Evolutionary conservation across 2,797 vertebrate genomes (phyloP), one percentile per base, ranked within the genome.

Genomic region (Hypotaenidia okinawae): DNA sequence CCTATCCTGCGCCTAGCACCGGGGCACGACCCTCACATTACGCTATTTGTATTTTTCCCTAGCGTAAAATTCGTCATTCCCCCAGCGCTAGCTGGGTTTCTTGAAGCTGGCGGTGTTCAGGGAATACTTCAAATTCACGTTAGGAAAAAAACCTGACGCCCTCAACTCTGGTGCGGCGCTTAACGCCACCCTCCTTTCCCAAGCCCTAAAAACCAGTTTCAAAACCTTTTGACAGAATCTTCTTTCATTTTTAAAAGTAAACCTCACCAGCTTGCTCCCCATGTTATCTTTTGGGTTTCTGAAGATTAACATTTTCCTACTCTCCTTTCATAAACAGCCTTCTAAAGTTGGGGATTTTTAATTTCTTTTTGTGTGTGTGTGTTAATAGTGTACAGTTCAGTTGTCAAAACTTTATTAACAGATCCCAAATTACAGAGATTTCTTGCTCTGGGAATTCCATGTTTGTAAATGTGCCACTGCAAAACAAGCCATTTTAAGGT

Each of bases 341-440:
- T 59, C 62, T 52, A 11, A 83, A 59, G 86, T 72, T 52, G 51
- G 47, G 47, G 47, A 23, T 28, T 28, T 52, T 25, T 62, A 13
- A 8, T 51, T 90, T 69, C 17, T 45, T 78, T 51, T 76, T 51
- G 30, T 87, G 15, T 17, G 24, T 64, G 30, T 55, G 33, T 64
- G 6, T 72, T 54, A 62, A 67, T 25, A 24, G 51, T 10, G 49
- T 16, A 28, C 21, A 32, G 32, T 79, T 92, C 70, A 77, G 59
- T 52, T 77, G 49, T 81, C 78, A 91, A 87, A 96, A 90, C 57
- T 76, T 97, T 16, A 86, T 67, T 62, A 67, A 62, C 58, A 67
- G 61, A 63, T n/a, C 51, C 84, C 39, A 58, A 67, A 84, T 57
- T 58, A 63, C 66, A 76, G 4, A 9, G 18, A 41, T 63, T 30